Evolutionary conservation across 2,113 vertebrate genomes (phyloP), one percentile per base, ranked within the genome.

Genomic region (Symphodus melops): DNA sequence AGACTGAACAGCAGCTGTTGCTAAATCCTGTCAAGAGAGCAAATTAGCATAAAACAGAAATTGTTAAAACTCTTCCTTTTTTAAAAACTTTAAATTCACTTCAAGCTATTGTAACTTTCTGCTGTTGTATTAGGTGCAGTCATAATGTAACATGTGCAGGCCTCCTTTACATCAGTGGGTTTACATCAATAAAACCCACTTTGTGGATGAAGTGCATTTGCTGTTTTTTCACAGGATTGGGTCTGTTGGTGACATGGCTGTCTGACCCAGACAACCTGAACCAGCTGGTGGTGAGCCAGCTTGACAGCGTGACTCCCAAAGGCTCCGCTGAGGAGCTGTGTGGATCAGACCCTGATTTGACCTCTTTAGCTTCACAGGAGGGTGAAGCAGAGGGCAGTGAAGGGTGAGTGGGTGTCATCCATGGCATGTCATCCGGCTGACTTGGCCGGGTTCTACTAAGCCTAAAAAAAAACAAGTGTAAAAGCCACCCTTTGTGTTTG

Each of bases 251-350:
- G 59, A 81, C 56, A n/a, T 92, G 89, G 92, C 89, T 95, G 6
- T 95, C 90, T 5, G 88, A 95, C 68, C 93, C 93, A 0, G 92
- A 95, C 91, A 94, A 91, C 73, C 84, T 95, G 61, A 95, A 95
- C 89, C 92, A 93, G 79, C 79, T 94, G 85, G 84, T 94, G 69
- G 89, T 94, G 70, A 88, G 74, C 79, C 90, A 91, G 65, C 79
- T 95, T 3, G 92, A 92, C 75, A 70, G 60, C 19, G 73, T 57
- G 17, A 65, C 83, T 5, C 60, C 79, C 36, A 89, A 86, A 80
- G 74, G 62, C 58, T 86, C 81, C 0, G 62, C 39, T 25, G 88
- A 88, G 65, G 88, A 92, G 42, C 79, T 87, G 37, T 44, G 52
- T 14, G 81, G 74, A 16, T 87, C 74, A 0, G 88, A 90, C 69